Base-by-base conservation (phyloP, 2,113 vertebrate species). In the rabbit (Oryctolagus cuniculus) region DNA sequence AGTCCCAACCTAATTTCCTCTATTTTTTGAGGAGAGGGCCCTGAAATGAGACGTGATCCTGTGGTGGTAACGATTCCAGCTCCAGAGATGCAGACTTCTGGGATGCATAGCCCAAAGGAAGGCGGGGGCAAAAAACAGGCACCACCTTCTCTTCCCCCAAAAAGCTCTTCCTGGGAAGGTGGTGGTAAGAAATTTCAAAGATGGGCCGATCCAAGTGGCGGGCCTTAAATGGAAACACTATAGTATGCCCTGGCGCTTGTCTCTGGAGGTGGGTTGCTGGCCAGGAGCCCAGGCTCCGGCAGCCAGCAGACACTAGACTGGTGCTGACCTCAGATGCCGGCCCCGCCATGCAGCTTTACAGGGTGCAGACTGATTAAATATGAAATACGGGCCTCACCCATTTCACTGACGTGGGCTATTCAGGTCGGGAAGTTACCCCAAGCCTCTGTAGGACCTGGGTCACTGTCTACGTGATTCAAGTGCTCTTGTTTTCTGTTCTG, bases 211-310 rank as follows among this genome's bases (percentile, higher is more conserved):
- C 96, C 95, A 93, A 97, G 95, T 97, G 97, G 90, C 75, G 27
- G 89, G 91, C 96, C 96, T 97, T 97, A 97, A 97, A 97, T 97
- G 95, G 96, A 97, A 97, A 97, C 96, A 94, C 94, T 96, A 92
- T 97, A 96, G 92, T 97, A 94, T 97, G 96, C 91, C 95, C 92
- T 97, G 97, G 97, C 97, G 95, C 96, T 97, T 92, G 90, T 94
- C 92, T 95, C 64, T 96, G 93, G 95, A 97, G 97, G 96, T 97
- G 96, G 95, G 96, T 95, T 94, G 96, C 90, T 97, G 97, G 97
- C 96, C 16, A 17, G 82, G 58, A 95, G 96, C 96, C 96, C 93
- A 4, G 95, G 75, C 94, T 67, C 64, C 53, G 86, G 94, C 93
- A 93, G 96, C 94, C 96, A 64, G 91, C 96, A 97, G 96, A 95